phyloP scores from a whole-genome alignment of 2,797 vertebrate species.

The Enteromius viviparus region DNA sequence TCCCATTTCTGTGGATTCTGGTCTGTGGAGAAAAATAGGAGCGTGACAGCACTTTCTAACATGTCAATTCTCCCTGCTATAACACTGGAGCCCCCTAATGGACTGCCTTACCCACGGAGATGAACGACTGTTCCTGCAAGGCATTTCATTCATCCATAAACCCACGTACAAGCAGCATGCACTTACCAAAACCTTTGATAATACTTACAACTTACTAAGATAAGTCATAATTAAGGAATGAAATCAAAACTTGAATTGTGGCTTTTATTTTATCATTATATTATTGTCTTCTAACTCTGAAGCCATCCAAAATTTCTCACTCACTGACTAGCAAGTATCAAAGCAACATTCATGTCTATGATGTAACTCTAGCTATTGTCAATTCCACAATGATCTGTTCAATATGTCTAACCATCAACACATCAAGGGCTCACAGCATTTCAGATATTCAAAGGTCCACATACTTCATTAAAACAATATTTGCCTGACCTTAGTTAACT shows the following conservation, averaged over 20 bases:
- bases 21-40: constrained; percentile 41
- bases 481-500: constrained; percentile 38
- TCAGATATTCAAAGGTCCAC: background rate
- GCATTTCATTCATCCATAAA: constrained; percentile 6
- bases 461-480: constrained; percentile 38
- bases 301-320: background rate
- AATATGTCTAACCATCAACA: background rate
- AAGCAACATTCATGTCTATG: background rate
- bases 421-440: background rate
- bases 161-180: background rate
- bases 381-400: background rate
- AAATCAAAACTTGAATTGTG: background rate
- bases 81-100: constrained; percentile 48
- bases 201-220: background rate
- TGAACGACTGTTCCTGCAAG: background rate
- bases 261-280: background rate
- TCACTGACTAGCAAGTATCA: background rate
- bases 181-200: background rate
- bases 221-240: background rate
- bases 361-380: background rate
- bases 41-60: constrained; percentile 51
- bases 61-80: constrained; percentile 61
- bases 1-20: constrained; percentile 36
- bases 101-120: constrained; percentile 8
- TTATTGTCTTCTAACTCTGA: background rate